Base-by-base conservation (phyloP, 2,888 invertebrate species). In the Tridacna crocea region DNA sequence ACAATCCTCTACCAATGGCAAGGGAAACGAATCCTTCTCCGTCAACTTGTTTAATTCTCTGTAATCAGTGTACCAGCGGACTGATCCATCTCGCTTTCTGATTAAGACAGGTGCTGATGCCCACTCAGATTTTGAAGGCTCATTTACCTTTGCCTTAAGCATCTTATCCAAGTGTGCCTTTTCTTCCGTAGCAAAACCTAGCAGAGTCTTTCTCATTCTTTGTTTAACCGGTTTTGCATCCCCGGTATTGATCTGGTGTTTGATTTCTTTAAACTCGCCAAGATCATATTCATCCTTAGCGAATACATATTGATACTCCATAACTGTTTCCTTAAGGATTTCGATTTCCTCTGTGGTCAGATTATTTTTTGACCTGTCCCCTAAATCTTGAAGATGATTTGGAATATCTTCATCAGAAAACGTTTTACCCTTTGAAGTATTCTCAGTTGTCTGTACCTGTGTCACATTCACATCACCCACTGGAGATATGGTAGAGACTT, bases 91-190 rank as follows among this genome's bases (percentile, higher is more conserved):
- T 47, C 79, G 55, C 72, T 87, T 84, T 27, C 82, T 58, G 8
- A 87, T 80, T 10, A 87, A 70, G 11, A 87, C 82, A 1, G 80
- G 82, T 17, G 84, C 78, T 3, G 81, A 85, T 80, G 80, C 79
- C 84, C 87, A 84, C 48, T 80, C 82, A 3, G 78, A 84, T 4
- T 55, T 22, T 13, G 82, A 82, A 0, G 81, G 77, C 36, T 75
- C 65, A 17, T 82, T 80, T 4, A 84, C 77, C 0, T 72, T 72
- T 15, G 81, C 79, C 2, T 79, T 63, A 15, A 83, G 22, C 77
- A 79, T 81, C 46, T 79, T 79, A 26, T 75, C 46, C 15, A 85
- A 51, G 26, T 81, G 73, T 15, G 72, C 76, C 70, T 81, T 77
- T 75, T 86, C 86, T 55, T 84, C 84, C 6, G 63, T 46, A 12